These are phyloP conservation scores for Hassar affinis DNA, from an alignment of 2,113 vertebrate genomes.

Conservation along the genomic window DNA sequence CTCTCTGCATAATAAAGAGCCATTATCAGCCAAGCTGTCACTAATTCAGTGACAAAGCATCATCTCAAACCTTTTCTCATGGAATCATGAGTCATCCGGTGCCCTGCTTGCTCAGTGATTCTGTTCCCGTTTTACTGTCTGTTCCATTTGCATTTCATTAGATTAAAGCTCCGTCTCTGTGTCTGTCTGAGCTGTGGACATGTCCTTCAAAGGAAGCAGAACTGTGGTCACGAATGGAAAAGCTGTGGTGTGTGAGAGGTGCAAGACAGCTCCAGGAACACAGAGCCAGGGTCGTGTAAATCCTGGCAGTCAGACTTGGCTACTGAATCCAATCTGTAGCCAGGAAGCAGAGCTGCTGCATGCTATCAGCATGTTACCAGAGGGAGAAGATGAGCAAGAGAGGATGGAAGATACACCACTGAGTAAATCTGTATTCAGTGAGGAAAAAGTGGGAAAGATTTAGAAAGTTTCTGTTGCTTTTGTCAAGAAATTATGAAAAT, in stretches of 20 bases:
- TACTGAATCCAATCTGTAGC: constrained; percentile 28
- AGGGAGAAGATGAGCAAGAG: constrained; percentile 9
- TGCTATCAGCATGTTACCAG: neutral
- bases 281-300: constrained; percentile 28
- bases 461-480: constrained; percentile 15
- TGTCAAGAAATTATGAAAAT: neutral
- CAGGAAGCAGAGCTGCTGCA: constrained; percentile 4
- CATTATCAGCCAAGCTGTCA: constrained; percentile 36
- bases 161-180: constrained; percentile 18
- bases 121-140: constrained; percentile 29
- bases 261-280: constrained; percentile 28
- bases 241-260: constrained; percentile 21
- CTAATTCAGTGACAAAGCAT: constrained; percentile 26
- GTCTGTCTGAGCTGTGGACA: constrained; percentile 24
- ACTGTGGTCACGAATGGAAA: constrained; percentile 32
- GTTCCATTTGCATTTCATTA: constrained; percentile 33
- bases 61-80: constrained; percentile 20
- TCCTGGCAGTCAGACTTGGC: constrained; percentile 36
- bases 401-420: neutral
- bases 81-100: constrained; percentile 27
- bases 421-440: constrained; percentile 32
- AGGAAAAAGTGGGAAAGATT: neutral
- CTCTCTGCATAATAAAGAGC: constrained; percentile 40
- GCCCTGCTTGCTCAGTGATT: constrained; percentile 11
- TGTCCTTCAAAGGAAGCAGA: constrained; percentile 29